These are phyloP conservation scores for Sitodiplosis mosellana DNA, from an alignment of 1,140 invertebrate species.

Conservation along the genomic window DNA sequence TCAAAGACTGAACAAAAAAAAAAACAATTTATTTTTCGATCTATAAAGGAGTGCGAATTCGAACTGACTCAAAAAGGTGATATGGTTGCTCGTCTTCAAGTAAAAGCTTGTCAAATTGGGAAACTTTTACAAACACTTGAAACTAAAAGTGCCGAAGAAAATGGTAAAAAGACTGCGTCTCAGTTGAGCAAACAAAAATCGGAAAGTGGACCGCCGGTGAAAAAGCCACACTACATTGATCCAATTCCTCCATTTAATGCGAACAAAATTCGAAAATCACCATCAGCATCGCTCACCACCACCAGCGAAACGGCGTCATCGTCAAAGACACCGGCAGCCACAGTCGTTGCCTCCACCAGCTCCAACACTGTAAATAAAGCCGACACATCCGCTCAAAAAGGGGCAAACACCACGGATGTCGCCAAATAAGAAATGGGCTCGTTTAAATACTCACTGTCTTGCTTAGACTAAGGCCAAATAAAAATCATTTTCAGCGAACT, in stretches of 20 bases:
- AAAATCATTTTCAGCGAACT: no score
- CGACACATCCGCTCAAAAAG: not conserved
- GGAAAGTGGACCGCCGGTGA: slow-evolving; percentile 21
- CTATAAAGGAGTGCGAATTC: slow-evolving; percentile 70
- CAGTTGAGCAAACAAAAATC: slow-evolving; percentile 18
- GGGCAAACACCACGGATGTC: not conserved
- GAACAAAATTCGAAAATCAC: slow-evolving; percentile 28
- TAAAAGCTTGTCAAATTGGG: slow-evolving; percentile 77
- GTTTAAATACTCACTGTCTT: no score
- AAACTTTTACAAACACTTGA: slow-evolving; percentile 76
- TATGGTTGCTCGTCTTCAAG: slow-evolving; percentile 74
- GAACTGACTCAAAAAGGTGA: slow-evolving; percentile 81
- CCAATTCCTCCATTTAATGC: slow-evolving; percentile 28
- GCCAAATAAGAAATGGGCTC: not conserved
- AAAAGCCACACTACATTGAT: slow-evolving; percentile 21
- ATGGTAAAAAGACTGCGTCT: slow-evolving; percentile 7
- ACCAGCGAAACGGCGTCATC: not conserved
- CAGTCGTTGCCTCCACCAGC: no score
- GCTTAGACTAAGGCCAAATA: no score
- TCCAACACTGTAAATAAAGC: slow-evolving; percentile 1
- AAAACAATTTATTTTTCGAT: not conserved
- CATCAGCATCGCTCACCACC: slow-evolving; percentile 9
- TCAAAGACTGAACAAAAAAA: not conserved
- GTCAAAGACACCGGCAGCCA: no score
- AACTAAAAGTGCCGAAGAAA: slow-evolving; percentile 38